A percentile compares a stretch with the other conserved stretches of the same genome.
phyloP scores from a whole-genome alignment of 2,113 vertebrate species.

The Spizaetus ornatus region DNA sequence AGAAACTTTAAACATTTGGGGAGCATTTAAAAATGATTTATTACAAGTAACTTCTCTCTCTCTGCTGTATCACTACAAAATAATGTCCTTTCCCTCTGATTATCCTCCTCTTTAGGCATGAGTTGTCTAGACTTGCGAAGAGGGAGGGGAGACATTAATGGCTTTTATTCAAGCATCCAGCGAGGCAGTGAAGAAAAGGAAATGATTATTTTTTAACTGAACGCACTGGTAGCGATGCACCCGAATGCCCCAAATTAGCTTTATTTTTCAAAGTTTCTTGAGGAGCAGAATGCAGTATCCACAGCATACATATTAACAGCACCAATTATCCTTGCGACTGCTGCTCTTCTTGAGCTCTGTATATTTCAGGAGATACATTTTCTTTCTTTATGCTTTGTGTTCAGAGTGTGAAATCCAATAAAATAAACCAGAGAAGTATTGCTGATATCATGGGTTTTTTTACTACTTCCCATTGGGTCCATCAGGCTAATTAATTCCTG shows the following conservation, averaged over 20 bases:
- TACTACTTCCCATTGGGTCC: not conserved
- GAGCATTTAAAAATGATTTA: not conserved
- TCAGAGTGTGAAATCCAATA: not conserved
- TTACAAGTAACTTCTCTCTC: not conserved
- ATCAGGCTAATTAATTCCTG: constrained; percentile 1
- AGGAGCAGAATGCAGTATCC: not conserved
- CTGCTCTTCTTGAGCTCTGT: not conserved
- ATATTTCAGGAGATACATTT: not conserved
- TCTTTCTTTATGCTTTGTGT: not conserved
- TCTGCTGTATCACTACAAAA: not conserved
- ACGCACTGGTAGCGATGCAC: constrained; percentile 2
- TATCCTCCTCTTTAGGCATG: not conserved
- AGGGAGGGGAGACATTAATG: not conserved
- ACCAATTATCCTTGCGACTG: not conserved
- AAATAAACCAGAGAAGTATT: not conserved
- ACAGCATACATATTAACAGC: constrained; percentile 2
- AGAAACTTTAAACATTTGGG: not conserved
- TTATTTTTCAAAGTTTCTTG: constrained; percentile 37
- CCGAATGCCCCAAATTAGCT: constrained; percentile 16
- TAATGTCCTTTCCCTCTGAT: not conserved
- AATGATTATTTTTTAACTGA: constrained; percentile 51
- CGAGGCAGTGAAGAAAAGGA: not conserved
- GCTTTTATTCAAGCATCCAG: constrained; percentile 18
- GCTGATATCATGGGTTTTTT: not conserved
- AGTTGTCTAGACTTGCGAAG: not conserved